These are phyloP conservation scores for Trachops cirrhosus DNA, from an alignment of 2,797 vertebrate genomes.

Conservation along the genomic window DNA sequence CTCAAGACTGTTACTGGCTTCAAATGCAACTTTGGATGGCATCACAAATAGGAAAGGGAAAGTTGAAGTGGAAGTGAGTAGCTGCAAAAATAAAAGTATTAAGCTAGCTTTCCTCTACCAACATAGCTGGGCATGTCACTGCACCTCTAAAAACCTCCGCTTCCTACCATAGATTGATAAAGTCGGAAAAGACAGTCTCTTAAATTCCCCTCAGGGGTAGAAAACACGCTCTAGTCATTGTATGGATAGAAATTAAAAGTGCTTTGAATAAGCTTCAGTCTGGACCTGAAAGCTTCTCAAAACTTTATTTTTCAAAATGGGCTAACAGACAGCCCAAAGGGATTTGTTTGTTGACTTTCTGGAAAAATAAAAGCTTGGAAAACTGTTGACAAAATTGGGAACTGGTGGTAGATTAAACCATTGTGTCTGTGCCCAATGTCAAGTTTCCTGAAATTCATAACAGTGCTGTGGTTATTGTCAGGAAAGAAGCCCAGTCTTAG, in stretches of 20 bases:
- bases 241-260: background rate
- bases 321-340: background rate
- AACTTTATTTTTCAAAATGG: slow-evolving; percentile 7
- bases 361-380: background rate
- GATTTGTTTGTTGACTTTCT: background rate
- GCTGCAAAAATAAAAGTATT: background rate
- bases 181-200: background rate
- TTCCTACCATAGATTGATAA: background rate
- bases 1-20: background rate
- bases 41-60: background rate
- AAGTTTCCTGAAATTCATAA: background rate
- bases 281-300: slow-evolving; percentile 28
- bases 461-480: background rate
- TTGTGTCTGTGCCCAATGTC: background rate
- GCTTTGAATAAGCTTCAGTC: background rate
- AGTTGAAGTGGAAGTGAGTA: background rate
- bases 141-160: background rate
- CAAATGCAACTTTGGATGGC: background rate
- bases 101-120: background rate
- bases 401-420: background rate
- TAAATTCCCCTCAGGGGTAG: background rate
- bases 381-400: background rate
- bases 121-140: background rate
- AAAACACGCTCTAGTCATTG: background rate
- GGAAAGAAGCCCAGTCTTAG: background rate